Conservation (phyloP, 2,888 invertebrate species). For the Melieria crassipennis region DNA sequence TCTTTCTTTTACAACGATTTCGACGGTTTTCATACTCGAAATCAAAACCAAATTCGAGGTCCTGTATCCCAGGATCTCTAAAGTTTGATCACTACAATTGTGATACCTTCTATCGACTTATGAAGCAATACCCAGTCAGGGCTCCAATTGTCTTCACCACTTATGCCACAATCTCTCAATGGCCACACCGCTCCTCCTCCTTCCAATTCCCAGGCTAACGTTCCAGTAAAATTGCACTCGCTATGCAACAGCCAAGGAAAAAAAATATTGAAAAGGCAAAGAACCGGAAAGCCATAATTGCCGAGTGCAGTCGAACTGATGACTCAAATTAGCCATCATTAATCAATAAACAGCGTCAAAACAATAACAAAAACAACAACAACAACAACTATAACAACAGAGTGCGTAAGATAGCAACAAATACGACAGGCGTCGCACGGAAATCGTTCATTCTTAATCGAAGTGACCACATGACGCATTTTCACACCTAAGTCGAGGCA, state of each 20-base stretch:
- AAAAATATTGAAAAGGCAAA: background rate
- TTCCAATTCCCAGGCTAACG: too few species aligned
- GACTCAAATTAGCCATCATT: conserved; percentile 56
- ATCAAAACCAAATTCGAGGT: too few species aligned
- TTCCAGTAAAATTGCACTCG: too few species aligned
- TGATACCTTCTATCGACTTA: too few species aligned
- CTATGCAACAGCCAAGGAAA: background rate
- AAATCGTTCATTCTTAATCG: conserved; percentile 19
- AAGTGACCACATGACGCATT: conserved; percentile 45
- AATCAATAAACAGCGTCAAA: conserved; percentile 55
- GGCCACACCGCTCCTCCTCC: too few species aligned
- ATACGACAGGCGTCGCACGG: conserved; percentile 1
- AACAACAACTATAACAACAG: conserved; percentile 33
- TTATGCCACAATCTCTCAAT: too few species aligned
- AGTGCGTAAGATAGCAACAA: conserved; percentile 39
- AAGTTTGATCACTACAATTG: too few species aligned
- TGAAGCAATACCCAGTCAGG: too few species aligned
- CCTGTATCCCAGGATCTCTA: too few species aligned
- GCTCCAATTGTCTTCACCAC: too few species aligned
- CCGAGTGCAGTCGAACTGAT: conserved; percentile 30
- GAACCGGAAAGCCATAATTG: conserved; percentile 55
- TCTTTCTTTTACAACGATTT: too few species aligned
- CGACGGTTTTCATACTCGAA: too few species aligned
- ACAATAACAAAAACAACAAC: conserved; percentile 31
- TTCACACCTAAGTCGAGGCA: conserved; percentile 53